These are phyloP conservation scores for Cynopterus brachyotis DNA, from an alignment of 2,113 vertebrate genomes.

Conservation along the genomic window DNA sequence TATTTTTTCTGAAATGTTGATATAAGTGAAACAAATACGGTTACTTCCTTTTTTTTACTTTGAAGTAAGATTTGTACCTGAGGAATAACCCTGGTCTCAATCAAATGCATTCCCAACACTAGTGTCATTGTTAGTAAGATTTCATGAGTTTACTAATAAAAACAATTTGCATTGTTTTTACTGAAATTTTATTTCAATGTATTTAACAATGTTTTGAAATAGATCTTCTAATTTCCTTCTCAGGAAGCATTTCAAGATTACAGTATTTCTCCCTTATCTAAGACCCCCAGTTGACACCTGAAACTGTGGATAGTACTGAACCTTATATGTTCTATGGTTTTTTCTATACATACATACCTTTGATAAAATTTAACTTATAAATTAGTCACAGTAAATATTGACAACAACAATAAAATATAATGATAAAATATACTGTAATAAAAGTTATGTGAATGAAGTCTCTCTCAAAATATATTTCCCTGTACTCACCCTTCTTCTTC, in stretches of 20 bases:
- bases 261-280: background rate
- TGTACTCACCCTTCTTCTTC: background rate
- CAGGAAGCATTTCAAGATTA: background rate
- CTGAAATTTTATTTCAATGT: background rate
- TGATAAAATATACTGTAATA: background rate
- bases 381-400: background rate
- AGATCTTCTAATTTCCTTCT: background rate
- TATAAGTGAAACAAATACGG: background rate
- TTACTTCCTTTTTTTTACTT: background rate
- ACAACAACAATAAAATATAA: background rate
- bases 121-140: background rate
- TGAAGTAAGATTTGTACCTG: background rate
- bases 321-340: background rate
- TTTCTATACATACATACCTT: background rate
- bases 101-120: background rate
- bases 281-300: background rate
- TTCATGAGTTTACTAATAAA: background rate
- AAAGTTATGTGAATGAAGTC: background rate
- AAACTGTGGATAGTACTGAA: background rate
- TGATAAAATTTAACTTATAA: background rate
- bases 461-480: background rate
- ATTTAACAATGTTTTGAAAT: background rate
- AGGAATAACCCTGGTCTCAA: background rate
- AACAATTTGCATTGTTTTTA: background rate
- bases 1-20: background rate